Base-by-base conservation (phyloP, 2,797 vertebrate species). In the Catharus ustulatus region DNA sequence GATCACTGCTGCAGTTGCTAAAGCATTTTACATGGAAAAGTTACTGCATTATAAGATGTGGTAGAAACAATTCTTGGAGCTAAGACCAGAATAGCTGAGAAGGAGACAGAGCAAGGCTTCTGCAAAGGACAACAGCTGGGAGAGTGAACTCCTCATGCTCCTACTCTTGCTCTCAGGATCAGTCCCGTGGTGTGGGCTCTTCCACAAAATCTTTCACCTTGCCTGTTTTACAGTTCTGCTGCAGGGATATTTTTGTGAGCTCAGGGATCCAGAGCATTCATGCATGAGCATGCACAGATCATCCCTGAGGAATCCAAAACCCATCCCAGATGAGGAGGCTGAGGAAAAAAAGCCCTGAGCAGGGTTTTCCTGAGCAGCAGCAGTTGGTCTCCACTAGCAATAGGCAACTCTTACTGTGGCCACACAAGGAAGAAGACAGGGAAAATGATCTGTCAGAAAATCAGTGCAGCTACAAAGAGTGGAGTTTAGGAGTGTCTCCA, bases 141-240 rank as follows among this genome's bases (percentile, higher is more conserved):
- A 58, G 27, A 80, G 2, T 0, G 0, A 1, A 5, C 26, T 1
- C 29, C 38, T 71, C 49, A 17, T 17, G 3, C 5, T 69, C 48
- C 32, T 34, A 6, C 22, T 55, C 24, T 34, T 59, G 11, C 7
- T 84, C 18, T n/a, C 59, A 86, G 29, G 40, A 66, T 19, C 36
- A 58, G 72, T 36, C 30, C 18, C 3, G 0, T 6, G 2, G 22
- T 16, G 3, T 4, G 48, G 45, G 13, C 4, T 66, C 43, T 72
- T 15, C 18, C 32, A 52, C 40, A 76, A 58, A 81, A 73, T 19
- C 34, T 32, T 67, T 90, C 59, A 9, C 15, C 11, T 8, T 87
- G n/a, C 8, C 67, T 36, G 15, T 48, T 88, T 72, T 51, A 36
- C 36, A 63, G 5, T n/a, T 82, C 52, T 80, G 3, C 13, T 77